A percentile compares a stretch with the other conserved stretches of the same genome.
Evolutionary conservation across 1,140 invertebrate species (phyloP).

Genomic region (Lepidurus apus): DNA sequence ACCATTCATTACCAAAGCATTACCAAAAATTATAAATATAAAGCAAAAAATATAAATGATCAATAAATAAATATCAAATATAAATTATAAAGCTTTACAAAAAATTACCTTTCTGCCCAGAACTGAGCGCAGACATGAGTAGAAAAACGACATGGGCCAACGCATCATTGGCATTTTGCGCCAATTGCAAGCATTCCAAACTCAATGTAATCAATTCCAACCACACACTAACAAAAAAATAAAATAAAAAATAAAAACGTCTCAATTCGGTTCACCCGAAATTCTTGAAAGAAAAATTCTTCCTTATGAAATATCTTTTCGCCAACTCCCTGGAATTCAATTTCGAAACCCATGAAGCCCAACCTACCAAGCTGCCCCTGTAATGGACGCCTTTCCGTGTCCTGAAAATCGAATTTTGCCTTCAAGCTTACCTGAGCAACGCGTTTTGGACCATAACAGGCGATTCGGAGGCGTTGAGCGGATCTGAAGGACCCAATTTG

Average conservation of each 20-base stretch:
- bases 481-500: background rate
- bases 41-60: no score
- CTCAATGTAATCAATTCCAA: background rate
- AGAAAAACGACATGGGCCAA: background rate
- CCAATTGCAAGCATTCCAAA: background rate
- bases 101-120: background rate
- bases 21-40: no score
- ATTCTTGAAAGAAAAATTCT: background rate
- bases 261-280: background rate
- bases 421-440: background rate
- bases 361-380: no score
- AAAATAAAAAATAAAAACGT: background rate
- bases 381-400: no score
- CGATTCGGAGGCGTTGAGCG: background rate
- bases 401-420: background rate
- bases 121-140: background rate
- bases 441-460: conserved; percentile 18
- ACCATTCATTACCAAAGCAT: no score
- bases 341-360: no score
- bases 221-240: background rate
- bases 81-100: no score
- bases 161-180: background rate
- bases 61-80: no score
- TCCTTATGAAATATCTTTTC: background rate
- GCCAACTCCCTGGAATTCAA: no score